A percentile compares a stretch with the other conserved stretches of the same genome.
These are phyloP conservation scores for Lycia hirtaria DNA, from an alignment of 2,888 invertebrate species.

Conservation along the genomic window DNA sequence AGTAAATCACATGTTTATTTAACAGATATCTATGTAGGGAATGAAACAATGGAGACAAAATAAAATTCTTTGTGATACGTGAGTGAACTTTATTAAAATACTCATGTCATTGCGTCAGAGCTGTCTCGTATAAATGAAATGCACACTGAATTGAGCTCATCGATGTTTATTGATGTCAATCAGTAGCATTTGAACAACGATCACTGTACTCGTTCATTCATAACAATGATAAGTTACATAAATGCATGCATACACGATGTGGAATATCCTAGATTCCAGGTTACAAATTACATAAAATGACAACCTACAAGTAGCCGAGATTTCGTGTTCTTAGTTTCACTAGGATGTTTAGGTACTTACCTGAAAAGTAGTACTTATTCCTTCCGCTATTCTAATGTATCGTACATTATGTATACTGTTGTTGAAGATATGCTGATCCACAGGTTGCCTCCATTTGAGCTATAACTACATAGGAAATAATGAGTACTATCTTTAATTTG, in stretches of 20 bases:
- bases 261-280: too few species aligned
- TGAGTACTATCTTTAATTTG: too few species aligned
- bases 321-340: too few species aligned
- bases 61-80: slow-evolving; percentile 27
- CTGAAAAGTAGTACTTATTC: too few species aligned
- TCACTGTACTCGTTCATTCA: slow-evolving; percentile 30
- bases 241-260: neutral
- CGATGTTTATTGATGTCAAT: slow-evolving; percentile 39
- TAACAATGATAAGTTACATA: slow-evolving; percentile 21
- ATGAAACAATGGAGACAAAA: slow-evolving; percentile 35
- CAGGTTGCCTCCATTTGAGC: too few species aligned
- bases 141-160: slow-evolving; percentile 34
- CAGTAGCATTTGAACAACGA: slow-evolving; percentile 24
- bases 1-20: slow-evolving; percentile 14
- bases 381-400: too few species aligned
- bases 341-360: too few species aligned
- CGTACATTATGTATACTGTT: too few species aligned
- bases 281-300: too few species aligned
- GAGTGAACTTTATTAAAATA: slow-evolving; percentile 39
- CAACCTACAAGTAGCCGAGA: too few species aligned
- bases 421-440: too few species aligned
- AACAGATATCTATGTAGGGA: slow-evolving; percentile 17
- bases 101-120: slow-evolving; percentile 37
- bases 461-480: too few species aligned
- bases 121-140: slow-evolving; percentile 36